Conservation (phyloP, 2,888 invertebrate genomes). For the Nezara viridula region DNA sequence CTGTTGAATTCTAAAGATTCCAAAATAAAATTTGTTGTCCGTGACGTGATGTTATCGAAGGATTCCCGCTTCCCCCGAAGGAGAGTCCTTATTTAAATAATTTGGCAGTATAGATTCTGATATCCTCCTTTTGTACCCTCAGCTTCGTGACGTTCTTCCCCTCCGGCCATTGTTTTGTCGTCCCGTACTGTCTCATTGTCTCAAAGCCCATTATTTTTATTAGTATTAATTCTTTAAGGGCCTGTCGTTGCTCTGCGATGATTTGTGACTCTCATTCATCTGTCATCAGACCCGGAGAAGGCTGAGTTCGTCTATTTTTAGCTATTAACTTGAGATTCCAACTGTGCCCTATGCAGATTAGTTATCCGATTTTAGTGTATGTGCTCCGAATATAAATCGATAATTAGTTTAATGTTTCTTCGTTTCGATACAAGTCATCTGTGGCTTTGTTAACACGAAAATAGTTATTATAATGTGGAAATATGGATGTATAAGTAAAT, state of each 20-base stretch:
- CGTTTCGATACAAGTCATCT: not conserved
- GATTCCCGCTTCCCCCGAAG: not conserved
- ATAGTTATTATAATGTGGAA: too few species aligned
- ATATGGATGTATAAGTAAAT: too few species aligned
- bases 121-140: conserved; percentile 52
- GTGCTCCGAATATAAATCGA: not conserved
- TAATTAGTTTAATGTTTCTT: too few species aligned
- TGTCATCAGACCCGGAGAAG: not conserved
- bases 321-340: not conserved
- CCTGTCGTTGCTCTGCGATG: conserved; percentile 35
- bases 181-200: conserved; percentile 50
- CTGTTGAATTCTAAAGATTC: not conserved
- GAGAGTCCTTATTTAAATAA: conserved; percentile 53
- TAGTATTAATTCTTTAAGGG: conserved; percentile 53
- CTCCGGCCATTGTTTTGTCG: conserved; percentile 35
- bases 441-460: too few species aligned
- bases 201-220: conserved; percentile 53
- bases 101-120: conserved; percentile 57
- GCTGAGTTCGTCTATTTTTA: not conserved
- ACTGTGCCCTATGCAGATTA: conserved; percentile 3
- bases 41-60: not conserved
- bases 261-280: conserved; percentile 34
- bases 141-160: conserved; percentile 29
- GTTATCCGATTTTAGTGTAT: not conserved
- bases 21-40: conserved; percentile 2